These are phyloP conservation scores for Vespertilio murinus DNA, from an alignment of 2,797 vertebrate genomes.

Conservation along the genomic window DNA sequence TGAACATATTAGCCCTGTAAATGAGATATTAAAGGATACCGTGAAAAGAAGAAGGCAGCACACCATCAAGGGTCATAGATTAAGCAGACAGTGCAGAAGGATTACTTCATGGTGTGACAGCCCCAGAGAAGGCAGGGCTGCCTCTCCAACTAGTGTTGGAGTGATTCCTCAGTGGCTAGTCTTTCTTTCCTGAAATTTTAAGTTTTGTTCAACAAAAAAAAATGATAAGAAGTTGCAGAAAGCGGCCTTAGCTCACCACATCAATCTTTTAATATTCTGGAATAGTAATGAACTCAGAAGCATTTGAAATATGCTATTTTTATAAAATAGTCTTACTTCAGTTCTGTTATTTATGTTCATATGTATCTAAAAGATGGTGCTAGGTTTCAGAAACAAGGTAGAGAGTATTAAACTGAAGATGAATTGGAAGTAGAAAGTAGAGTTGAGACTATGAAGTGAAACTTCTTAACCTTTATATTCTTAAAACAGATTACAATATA, in stretches of 20 bases:
- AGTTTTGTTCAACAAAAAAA: conserved; percentile 23
- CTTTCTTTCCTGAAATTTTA: conserved; percentile 2
- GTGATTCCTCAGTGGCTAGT: background rate
- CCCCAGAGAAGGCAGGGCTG: background rate
- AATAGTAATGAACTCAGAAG: background rate
- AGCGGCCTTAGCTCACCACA: background rate
- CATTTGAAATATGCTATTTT: background rate
- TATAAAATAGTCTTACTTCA: background rate
- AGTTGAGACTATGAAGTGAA: conserved; percentile 19
- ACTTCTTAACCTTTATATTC: background rate
- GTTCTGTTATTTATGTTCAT: background rate
- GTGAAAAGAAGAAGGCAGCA: background rate
- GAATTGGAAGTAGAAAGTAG: background rate
- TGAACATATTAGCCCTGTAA: background rate
- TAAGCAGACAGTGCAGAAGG: background rate
- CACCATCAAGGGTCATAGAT: background rate
- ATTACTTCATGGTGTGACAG: background rate
- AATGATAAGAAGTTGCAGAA: background rate
- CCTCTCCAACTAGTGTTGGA: background rate
- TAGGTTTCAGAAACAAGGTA: conserved; percentile 27
- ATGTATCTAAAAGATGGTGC: background rate
- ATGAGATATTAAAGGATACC: background rate
- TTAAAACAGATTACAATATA: background rate
- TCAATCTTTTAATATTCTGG: conserved; percentile 12
- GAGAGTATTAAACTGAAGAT: background rate